These are phyloP conservation scores for Phalanger gymnotis DNA, from an alignment of 2,797 vertebrate genomes.

Conservation along the genomic window DNA sequence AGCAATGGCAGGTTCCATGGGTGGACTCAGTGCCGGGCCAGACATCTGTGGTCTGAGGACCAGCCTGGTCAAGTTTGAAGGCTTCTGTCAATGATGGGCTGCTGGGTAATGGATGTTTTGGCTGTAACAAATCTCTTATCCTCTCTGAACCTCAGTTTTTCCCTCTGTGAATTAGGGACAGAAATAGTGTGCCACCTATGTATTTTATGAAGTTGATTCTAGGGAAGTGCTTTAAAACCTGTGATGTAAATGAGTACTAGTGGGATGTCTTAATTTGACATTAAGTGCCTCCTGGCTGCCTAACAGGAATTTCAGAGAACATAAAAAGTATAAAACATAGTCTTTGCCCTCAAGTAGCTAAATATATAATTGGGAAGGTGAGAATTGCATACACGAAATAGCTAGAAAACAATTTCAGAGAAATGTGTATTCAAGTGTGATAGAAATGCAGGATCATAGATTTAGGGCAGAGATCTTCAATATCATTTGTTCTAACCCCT, in stretches of 20 bases:
- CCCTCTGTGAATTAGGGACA: neutral
- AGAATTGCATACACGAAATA: neutral
- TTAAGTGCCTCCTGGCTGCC: neutral
- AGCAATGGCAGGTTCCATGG: neutral
- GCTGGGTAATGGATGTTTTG: neutral
- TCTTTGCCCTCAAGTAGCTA: neutral
- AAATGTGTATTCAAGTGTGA: neutral
- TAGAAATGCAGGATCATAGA: neutral
- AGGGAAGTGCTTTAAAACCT: neutral
- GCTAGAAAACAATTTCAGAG: neutral
- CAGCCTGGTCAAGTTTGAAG: neutral
- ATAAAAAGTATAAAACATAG: neutral
- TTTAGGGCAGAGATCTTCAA: neutral
- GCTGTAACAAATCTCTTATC: neutral
- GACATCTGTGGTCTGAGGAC: neutral
- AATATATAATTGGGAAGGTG: neutral
- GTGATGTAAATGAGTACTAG: neutral
- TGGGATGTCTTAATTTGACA: neutral
- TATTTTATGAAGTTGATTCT: neutral
- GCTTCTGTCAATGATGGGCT: neutral
- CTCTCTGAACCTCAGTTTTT: slow-evolving; percentile 1
- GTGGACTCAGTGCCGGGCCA: too few species aligned
- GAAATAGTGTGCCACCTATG: neutral
- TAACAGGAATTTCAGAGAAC: neutral
- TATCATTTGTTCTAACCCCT: neutral